Base-by-base conservation (phyloP, 1,140 invertebrate genomes). In the Colletes latitarsis region DNA sequence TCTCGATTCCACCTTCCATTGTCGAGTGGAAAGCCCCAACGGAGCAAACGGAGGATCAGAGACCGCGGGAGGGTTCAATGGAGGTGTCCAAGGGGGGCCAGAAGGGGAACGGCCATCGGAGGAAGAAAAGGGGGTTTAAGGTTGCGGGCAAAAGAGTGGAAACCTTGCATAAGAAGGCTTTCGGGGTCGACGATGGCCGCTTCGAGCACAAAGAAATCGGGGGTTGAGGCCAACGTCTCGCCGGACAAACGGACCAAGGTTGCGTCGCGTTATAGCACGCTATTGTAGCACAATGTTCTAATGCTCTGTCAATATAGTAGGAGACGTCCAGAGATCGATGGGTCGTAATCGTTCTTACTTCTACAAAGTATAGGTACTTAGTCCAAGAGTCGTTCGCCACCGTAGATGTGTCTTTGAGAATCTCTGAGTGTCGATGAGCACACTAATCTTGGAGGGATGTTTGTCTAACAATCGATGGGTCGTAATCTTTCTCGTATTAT, bases 1-100 rank as follows among this genome's bases (percentile, higher is more conserved):
- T 86, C 84, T 84, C 84, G 55, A 82, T 88, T 84, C 77, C 76
- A 62, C 70, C 63, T 73, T 83, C 84, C 52, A 88, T 88, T 88
- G 86, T 88, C 81, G 53, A 82, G 76, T 66, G 73, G 75, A 69
- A 77, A 78, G 72, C 73, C 75, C 67, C 69, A 86, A 53, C 58
- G 68, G 78, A 78, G 73, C 64, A 73, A 76, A 64, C 66, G 72
- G 46, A 41, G 66, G 58, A 86, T 82, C 46, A 84, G 63, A 72
- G 55, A 64, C 30, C 19, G 76, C 10, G 55, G 49, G 53, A 72
- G 66, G 64, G 72, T 5, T 49, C 43, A 68, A 72, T 46, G 49
- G 57, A 74, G 58, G 46, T 6, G 14, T 49, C 41, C 43, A 14
- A n/a, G 63, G 63, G 15, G 46, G 8, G 17, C n/a, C 6, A 12